These are phyloP conservation scores for Anniella stebbinsi DNA, from an alignment of 2,797 vertebrate species.

Conservation along the genomic window DNA sequence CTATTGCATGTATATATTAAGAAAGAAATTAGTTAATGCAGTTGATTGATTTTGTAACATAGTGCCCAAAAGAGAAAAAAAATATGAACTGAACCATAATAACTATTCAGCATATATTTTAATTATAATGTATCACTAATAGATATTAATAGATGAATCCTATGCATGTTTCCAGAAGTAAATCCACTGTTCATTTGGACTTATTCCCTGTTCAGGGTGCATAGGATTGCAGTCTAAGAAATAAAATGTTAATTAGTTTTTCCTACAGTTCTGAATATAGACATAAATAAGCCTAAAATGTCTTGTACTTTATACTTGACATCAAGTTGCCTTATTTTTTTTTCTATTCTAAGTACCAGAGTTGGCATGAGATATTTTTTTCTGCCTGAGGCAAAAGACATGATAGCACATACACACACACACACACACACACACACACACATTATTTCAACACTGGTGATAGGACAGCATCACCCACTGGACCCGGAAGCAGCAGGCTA, in stretches of 20 bases:
- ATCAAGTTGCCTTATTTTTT: slow-evolving; percentile 6
- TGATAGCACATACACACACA: too few species aligned
- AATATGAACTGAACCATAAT: slow-evolving; percentile 63
- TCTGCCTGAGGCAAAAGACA: too few species aligned
- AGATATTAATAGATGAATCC: background rate
- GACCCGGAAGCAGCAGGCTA: too few species aligned
- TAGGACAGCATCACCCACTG: too few species aligned
- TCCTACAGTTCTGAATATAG: slow-evolving; percentile 15
- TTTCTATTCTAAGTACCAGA: background rate
- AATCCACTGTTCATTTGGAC: background rate
- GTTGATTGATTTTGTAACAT: slow-evolving; percentile 71
- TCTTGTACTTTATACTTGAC: background rate
- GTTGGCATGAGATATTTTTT: too few species aligned
- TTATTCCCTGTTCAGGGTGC: background rate
- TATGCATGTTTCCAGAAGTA: background rate
- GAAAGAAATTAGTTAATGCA: slow-evolving; percentile 71
- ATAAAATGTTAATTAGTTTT: background rate
- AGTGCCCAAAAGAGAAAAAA: slow-evolving; percentile 69
- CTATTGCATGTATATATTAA: slow-evolving; percentile 61
- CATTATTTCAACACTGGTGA: too few species aligned
- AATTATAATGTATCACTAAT: slow-evolving; percentile 61
- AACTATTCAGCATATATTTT: slow-evolving; percentile 65
- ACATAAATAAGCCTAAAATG: background rate
- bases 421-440: too few species aligned
- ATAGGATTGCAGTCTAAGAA: background rate